Conservation (phyloP, 2,113 vertebrate genomes). For the Leiothrix lutea region DNA sequence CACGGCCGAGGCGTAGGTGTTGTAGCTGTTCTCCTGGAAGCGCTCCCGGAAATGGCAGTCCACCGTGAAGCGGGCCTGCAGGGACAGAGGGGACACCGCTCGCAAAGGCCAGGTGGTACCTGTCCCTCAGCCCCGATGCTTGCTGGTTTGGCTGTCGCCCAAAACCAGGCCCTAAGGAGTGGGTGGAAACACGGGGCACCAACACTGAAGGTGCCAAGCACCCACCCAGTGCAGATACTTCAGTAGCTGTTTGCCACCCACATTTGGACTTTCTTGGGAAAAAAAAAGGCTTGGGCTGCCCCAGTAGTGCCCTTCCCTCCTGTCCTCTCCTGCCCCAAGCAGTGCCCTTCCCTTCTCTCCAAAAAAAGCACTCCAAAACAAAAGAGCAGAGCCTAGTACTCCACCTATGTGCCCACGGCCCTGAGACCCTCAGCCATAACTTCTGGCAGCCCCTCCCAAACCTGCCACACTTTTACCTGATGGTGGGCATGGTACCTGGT, state of each 20-base stretch:
- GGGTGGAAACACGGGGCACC: fast-evolving
- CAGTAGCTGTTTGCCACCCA: background rate
- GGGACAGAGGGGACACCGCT: background rate
- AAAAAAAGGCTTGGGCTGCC: background rate
- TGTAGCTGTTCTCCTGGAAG: conserved; percentile 99
- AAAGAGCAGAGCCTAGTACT: background rate
- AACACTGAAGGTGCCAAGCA: fast-evolving
- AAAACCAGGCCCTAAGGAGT: fast-evolving
- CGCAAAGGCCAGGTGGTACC: fast-evolving
- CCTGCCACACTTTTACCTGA: fast-evolving
- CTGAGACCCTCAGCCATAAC: fast-evolving
- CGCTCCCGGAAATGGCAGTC: conserved; percentile 96
- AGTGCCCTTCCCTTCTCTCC: background rate
- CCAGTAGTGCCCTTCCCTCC: background rate
- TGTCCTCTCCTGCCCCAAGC: background rate
- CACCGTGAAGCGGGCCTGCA: conserved; percentile 83
- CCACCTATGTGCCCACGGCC: fast-evolving
- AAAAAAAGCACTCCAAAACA: background rate
- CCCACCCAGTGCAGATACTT: fast-evolving
- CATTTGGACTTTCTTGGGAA: background rate
- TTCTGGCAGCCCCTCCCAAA: background rate
- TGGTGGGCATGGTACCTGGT: fast-evolving
- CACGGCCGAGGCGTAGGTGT: conserved; percentile 90
- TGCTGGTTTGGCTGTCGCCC: fast-evolving
- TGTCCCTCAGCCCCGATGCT: fast-evolving